Percentiles rank a stretch among this genome's conserved stretches.
Evolutionary conservation across 2,888 invertebrate genomes (phyloP).

Genomic region (Amorpha juglandis): DNA sequence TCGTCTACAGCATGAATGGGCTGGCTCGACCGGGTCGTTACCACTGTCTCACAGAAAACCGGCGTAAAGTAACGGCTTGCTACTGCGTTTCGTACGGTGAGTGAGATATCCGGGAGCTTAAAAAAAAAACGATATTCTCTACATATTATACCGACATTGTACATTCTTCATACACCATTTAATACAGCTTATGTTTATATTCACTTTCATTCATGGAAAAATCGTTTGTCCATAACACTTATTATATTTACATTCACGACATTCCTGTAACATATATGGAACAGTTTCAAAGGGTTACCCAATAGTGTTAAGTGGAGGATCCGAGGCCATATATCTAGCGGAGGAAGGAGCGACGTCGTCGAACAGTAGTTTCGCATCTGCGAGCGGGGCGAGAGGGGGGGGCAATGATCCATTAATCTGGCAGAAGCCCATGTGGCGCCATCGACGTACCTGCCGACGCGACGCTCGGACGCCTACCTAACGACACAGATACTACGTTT

Average conservation of each 20-base stretch:
- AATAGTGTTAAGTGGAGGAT: conserved; percentile 64
- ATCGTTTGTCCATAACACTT: background rate
- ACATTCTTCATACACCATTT: too few species aligned
- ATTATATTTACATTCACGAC: background rate
- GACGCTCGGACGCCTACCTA: conserved; percentile 82
- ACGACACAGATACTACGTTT: conserved; percentile 69
- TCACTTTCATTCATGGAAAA: background rate
- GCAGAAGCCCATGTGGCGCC: conserved; percentile 92
- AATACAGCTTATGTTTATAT: background rate
- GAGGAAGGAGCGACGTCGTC: conserved; percentile 71
- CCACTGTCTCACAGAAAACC: too few species aligned
- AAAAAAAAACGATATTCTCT: too few species aligned
- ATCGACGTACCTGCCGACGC: conserved; percentile 81
- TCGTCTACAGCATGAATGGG: too few species aligned
- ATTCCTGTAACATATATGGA: conserved; percentile 29
- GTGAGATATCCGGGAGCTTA: too few species aligned
- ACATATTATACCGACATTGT: too few species aligned
- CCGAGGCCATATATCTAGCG: conserved; percentile 64
- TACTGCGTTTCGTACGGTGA: too few species aligned
- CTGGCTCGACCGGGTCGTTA: too few species aligned
- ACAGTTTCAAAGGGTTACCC: background rate
- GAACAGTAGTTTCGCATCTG: conserved; percentile 78
- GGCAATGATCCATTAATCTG: conserved; percentile 94
- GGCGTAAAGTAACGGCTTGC: too few species aligned
- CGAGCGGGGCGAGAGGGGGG: conserved; percentile 69